These are phyloP conservation scores for Egretta garzetta DNA, from an alignment of 2,113 vertebrate species.

Conservation along the genomic window DNA sequence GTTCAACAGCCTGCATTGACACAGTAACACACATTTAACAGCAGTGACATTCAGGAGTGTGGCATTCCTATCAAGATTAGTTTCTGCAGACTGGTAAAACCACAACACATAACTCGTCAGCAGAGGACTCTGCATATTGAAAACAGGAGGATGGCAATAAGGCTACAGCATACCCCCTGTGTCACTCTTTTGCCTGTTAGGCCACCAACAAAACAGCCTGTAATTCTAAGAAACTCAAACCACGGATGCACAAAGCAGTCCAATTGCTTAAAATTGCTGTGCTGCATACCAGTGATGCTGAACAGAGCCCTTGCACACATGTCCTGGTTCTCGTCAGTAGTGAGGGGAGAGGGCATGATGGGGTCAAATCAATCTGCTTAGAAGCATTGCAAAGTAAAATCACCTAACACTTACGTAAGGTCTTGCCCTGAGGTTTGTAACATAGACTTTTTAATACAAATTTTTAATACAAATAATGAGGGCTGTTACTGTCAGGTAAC, in stretches of 20 bases:
- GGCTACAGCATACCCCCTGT: not conserved
- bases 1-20: not conserved
- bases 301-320: accelerated
- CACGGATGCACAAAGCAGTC: not conserved
- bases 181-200: not conserved
- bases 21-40: not conserved
- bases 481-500: not conserved
- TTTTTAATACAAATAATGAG: not conserved
- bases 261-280: not conserved
- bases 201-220: not conserved
- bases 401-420: accelerated
- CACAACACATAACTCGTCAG: not conserved
- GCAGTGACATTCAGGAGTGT: not conserved
- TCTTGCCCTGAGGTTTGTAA: not conserved
- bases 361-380: not conserved
- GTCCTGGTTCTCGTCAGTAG: not conserved
- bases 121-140: not conserved
- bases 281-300: not conserved
- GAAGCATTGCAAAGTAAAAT: not conserved
- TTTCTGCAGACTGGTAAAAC: not conserved
- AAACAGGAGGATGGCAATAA: not conserved
- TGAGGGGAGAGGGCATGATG: not conserved
- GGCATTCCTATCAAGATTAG: not conserved
- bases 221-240: not conserved
- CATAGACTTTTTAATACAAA: not conserved